Conservation (phyloP, 2,888 invertebrate genomes). For the Heliconius ismenius region DNA sequence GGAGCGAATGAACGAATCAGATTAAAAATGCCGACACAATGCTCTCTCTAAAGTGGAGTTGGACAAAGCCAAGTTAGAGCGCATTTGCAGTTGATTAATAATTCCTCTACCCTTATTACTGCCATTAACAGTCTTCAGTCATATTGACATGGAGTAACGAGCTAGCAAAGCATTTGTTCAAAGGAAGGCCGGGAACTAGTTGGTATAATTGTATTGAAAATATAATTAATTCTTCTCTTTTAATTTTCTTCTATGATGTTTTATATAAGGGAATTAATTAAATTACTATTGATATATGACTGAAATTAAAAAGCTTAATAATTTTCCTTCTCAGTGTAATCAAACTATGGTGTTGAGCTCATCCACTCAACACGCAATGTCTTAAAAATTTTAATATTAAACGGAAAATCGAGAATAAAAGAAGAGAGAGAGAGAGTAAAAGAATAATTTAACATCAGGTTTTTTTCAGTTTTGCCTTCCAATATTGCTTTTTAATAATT, state of each 20-base stretch:
- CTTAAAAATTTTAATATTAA: no score
- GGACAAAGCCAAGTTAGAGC: slow-evolving; percentile 56
- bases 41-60: slow-evolving; percentile 52
- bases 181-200: neutral
- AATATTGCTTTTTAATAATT: no score
- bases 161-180: slow-evolving; percentile 1
- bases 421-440: no score
- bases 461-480: no score
- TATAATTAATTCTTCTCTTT: neutral
- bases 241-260: neutral
- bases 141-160: slow-evolving; percentile 19
- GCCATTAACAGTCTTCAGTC: slow-evolving; percentile 17
- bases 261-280: no score
- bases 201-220: neutral
- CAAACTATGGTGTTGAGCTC: no score
- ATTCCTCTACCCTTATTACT: slow-evolving; percentile 30
- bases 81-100: slow-evolving; percentile 38
- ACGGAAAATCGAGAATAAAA: no score
- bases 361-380: no score
- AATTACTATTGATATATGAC: no score
- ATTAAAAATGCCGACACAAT: slow-evolving; percentile 71
- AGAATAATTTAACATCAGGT: no score
- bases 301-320: no score
- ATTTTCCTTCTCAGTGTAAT: no score
- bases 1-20: slow-evolving; percentile 61